These are phyloP conservation scores for Iguana delicatissima DNA, from an alignment of 2,797 vertebrate genomes.

Conservation along the genomic window DNA sequence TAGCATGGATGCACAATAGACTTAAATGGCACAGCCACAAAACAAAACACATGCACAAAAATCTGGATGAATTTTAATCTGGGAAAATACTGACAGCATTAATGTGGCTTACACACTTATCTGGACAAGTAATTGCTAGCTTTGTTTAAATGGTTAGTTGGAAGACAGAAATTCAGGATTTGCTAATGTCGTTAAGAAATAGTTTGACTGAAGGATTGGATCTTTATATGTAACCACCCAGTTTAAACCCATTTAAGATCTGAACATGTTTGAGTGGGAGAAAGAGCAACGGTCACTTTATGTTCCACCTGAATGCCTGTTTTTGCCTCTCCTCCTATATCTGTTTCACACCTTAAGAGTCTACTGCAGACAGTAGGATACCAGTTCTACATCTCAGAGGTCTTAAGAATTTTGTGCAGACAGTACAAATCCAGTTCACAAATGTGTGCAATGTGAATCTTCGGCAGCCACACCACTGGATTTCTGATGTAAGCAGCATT, in stretches of 20 bases:
- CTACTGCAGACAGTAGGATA: neutral
- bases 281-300: neutral
- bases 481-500: neutral
- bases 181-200: neutral
- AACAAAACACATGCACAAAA: conserved; percentile 33
- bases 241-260: neutral
- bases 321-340: neutral
- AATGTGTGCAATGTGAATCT: neutral
- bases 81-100: conserved; percentile 45
- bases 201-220: neutral
- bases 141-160: conserved; percentile 38
- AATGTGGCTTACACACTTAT: conserved; percentile 9
- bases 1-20: conserved; percentile 38
- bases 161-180: conserved; percentile 30
- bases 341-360: neutral
- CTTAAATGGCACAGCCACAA: conserved; percentile 32
- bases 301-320: neutral
- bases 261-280: neutral
- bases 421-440: neutral
- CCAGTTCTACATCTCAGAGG: too few species aligned
- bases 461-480: neutral
- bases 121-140: conserved; percentile 18
- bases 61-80: conserved; percentile 21
- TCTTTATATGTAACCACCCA: neutral
- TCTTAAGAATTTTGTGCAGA: neutral